These are phyloP conservation scores for Zaprionus africanus DNA, from an alignment of 1,140 invertebrate genomes.

Conservation along the genomic window DNA sequence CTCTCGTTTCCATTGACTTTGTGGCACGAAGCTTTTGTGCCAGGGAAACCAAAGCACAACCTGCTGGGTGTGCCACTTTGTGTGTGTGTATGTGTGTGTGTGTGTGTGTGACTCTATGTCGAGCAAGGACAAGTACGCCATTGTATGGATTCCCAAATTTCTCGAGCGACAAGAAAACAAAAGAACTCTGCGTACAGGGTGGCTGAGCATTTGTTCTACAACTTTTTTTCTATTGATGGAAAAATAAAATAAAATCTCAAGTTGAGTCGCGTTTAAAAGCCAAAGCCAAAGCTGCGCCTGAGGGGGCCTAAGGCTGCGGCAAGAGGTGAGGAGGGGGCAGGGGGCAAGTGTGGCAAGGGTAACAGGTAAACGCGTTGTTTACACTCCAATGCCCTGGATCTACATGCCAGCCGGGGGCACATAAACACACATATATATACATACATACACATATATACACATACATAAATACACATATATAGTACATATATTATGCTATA, in stretches of 20 bases:
- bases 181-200: slow-evolving; percentile 14
- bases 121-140: slow-evolving; percentile 32
- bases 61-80: neutral
- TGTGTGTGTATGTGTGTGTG: neutral
- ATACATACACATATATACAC: no score
- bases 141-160: slow-evolving; percentile 39
- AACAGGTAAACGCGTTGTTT: slow-evolving; percentile 35
- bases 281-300: neutral
- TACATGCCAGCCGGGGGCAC: slow-evolving; percentile 1
- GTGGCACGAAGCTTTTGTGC: slow-evolving; percentile 3
- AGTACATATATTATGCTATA: slow-evolving; percentile 8
- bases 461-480: no score
- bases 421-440: no score
- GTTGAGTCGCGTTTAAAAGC: slow-evolving; percentile 1
- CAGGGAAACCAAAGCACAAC: neutral
- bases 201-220: neutral
- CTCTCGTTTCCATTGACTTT: neutral
- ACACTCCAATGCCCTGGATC: slow-evolving; percentile 39
- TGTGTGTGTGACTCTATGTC: neutral
- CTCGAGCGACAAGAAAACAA: slow-evolving; percentile 16
- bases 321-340: neutral
- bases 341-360: neutral
- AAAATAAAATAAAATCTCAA: slow-evolving; percentile 2
- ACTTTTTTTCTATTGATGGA: slow-evolving; percentile 2
- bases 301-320: neutral